Conservation (phyloP, 2,113 vertebrate genomes). For the Nibea albiflora region DNA sequence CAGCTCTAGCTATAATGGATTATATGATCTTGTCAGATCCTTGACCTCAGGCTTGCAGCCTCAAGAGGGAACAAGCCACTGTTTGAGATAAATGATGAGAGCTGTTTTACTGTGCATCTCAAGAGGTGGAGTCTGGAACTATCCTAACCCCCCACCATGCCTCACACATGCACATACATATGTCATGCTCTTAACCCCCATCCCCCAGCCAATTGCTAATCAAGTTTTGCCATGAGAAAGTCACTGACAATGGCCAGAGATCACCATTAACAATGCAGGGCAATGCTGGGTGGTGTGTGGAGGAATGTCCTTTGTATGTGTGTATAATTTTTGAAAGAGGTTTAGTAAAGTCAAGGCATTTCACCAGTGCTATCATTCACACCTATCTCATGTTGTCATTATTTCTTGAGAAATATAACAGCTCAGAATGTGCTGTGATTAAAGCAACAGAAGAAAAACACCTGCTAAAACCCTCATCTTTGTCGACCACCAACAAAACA, state of each 20-base stretch:
- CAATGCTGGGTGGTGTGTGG: slow-evolving; percentile 24
- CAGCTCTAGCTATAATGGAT: slow-evolving; percentile 31
- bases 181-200: slow-evolving; percentile 22
- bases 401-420: neutral
- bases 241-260: slow-evolving; percentile 63
- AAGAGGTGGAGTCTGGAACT: slow-evolving; percentile 5
- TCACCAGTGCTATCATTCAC: neutral
- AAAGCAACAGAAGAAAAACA: neutral
- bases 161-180: slow-evolving; percentile 17
- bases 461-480: neutral
- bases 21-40: slow-evolving; percentile 41
- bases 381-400: neutral
- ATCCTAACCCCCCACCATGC: neutral
- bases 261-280: slow-evolving; percentile 60
- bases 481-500: too few species aligned
- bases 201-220: slow-evolving; percentile 56
- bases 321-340: slow-evolving; percentile 8
- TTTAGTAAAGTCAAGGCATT: neutral
- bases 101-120: slow-evolving; percentile 30
- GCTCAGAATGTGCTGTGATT: neutral
- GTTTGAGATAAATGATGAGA: slow-evolving; percentile 39
- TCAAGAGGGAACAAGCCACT: slow-evolving; percentile 16
- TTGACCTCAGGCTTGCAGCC: slow-evolving; percentile 32
- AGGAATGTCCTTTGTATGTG: slow-evolving; percentile 55
- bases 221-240: slow-evolving; percentile 58